Percentiles rank a stretch among this genome's conserved stretches.
These are phyloP conservation scores for Caerostris extrusa DNA, from an alignment of 1,140 invertebrate genomes.

Conservation along the genomic window DNA sequence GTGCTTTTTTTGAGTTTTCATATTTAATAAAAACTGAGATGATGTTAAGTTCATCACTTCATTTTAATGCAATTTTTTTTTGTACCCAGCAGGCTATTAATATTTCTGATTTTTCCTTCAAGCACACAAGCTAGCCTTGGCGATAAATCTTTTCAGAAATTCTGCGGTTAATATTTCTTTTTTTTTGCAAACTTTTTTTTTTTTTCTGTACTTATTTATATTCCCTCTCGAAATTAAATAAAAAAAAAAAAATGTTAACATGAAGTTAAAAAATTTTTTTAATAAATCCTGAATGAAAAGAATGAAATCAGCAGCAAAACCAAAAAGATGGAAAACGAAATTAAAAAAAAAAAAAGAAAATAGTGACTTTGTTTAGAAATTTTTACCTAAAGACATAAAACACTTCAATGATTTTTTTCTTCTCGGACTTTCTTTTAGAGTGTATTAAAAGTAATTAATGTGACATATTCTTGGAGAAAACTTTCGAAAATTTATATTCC, in stretches of 20 bases:
- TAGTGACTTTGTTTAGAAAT: slow-evolving; percentile 45
- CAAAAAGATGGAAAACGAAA: background rate
- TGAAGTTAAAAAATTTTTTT: background rate
- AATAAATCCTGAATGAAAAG: background rate
- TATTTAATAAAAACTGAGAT: background rate
- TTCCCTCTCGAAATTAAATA: background rate
- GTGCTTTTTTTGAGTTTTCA: background rate
- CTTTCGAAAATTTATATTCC: slow-evolving; percentile 1
- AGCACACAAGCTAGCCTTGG: background rate
- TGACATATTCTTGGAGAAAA: slow-evolving; percentile 21
- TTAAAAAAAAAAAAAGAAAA: background rate
- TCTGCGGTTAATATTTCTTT: background rate
- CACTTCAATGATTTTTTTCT: background rate
- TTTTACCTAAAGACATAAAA: slow-evolving; percentile 33
- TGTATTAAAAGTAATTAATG: slow-evolving; percentile 53
- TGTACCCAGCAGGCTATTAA: background rate
- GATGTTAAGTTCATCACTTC: background rate
- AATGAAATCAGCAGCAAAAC: background rate
- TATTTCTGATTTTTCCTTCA: background rate
- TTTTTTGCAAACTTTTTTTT: background rate
- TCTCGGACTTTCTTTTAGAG: background rate
- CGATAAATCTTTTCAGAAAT: background rate
- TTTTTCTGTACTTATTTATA: slow-evolving; percentile 19
- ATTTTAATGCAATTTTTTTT: slow-evolving; percentile 6
- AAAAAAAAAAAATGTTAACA: background rate